Conservation (phyloP, 2,888 invertebrate genomes). For the Keiferia lycopersicella region DNA sequence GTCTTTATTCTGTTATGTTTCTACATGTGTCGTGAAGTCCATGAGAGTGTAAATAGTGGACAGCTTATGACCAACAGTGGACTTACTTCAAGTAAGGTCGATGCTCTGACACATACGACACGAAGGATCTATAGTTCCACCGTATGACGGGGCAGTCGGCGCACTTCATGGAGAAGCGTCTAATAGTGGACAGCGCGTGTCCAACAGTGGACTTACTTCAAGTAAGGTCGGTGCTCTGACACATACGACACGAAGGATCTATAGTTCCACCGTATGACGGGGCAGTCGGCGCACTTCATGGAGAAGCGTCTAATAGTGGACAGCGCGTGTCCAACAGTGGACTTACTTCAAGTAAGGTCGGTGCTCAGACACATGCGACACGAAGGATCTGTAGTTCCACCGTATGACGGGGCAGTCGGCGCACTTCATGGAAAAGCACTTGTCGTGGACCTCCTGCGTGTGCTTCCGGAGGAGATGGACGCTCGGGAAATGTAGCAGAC, state of each 20-base stretch:
- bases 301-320: not conserved
- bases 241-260: not conserved
- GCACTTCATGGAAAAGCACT: not conserved
- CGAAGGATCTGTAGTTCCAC: not conserved
- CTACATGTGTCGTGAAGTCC: too few species aligned
- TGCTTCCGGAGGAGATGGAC: not conserved
- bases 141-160: conserved; percentile 1
- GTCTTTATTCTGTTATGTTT: too few species aligned
- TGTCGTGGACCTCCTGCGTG: not conserved
- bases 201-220: not conserved
- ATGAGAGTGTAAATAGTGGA: too few species aligned
- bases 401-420: not conserved
- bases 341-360: not conserved
- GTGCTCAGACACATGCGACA: not conserved
- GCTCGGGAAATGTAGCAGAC: not conserved
- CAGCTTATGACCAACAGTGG: too few species aligned
- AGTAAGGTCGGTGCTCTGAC: not conserved
- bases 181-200: too few species aligned
- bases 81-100: not conserved
- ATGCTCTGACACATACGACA: not conserved
- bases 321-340: not conserved
- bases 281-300: not conserved
- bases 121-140: not conserved
- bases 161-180: not conserved
- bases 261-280: not conserved